Evolutionary conservation across 2,113 vertebrate species (phyloP), one percentile per base, ranked within the genome.

Genomic region (Zeus faber): DNA sequence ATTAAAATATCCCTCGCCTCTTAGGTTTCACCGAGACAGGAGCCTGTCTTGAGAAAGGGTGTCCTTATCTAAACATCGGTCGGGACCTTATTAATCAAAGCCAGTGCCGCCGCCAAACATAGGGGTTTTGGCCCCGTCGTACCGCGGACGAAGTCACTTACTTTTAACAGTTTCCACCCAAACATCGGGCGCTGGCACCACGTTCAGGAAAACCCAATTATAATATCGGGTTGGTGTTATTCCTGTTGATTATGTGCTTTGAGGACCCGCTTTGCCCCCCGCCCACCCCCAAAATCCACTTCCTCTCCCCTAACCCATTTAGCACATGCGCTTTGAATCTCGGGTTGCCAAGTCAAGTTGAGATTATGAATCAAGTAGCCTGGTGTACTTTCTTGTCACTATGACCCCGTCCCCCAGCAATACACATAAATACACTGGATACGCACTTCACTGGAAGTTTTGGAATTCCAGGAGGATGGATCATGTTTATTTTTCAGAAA

Each of bases 221-320:
- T 86, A 71, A 80, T 81, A 87, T 86, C 82, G 67, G 61, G 72
- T 85, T 87, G 69, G 66, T 87, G 86, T 87, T 87, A 80, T 87
- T 89, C 77, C 76, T 85, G 80, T 70, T 89, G 82, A 84, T 89
- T 85, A 78, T 83, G 78, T 58, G 71, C 79, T 77, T 82, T 90
- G 82, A 83, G 82, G 81, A 66, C 54, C 68, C 31, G 46, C 45
- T 62, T 39, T 79, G 75, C 70, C 74, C 74, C 69, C 0, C 1
- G 33, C n/a, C n/a, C 33, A 14, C 33, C n/a, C n/a, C n/a, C n/a
- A 3, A 62, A 79, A 79, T 77, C 85, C 70, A 77, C 83, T 81
- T 83, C 78, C 80, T 72, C 57, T 65, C 50, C 53, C 50, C 58
- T 45, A 62, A 49, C 64, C 40, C 46, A 64, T 56, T 61, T 20